These are phyloP conservation scores for Drosophila setosimentum DNA, from an alignment of 2,888 invertebrate genomes.

Conservation along the genomic window DNA sequence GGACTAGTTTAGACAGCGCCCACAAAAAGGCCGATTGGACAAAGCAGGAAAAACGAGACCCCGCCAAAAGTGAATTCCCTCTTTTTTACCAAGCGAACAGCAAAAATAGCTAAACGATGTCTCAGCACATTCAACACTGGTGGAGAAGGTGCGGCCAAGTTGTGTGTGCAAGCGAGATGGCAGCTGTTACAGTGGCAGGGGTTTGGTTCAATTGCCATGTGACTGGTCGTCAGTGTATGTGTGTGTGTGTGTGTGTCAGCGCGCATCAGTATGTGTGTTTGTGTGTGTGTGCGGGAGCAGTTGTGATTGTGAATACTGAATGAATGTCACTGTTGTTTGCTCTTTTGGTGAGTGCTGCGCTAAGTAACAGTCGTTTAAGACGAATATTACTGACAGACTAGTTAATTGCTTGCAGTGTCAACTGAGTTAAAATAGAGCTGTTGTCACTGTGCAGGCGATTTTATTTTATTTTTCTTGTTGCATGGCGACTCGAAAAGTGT, in stretches of 20 bases:
- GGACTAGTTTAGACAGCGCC: slow-evolving; percentile 72
- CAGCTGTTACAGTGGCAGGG: slow-evolving; percentile 66
- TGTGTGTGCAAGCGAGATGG: slow-evolving; percentile 64
- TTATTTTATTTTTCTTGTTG: slow-evolving; percentile 4
- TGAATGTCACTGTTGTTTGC: slow-evolving; percentile 36
- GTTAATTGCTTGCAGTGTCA: slow-evolving; percentile 17
- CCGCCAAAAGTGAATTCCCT: slow-evolving; percentile 86
- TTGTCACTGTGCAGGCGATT: slow-evolving; percentile 13
- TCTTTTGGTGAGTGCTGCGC: slow-evolving; percentile 30
- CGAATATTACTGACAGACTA: slow-evolving; percentile 37
- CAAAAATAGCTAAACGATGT: slow-evolving; percentile 52
- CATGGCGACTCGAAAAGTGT: slow-evolving; percentile 35
- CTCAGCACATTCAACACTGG: slow-evolving; percentile 53
- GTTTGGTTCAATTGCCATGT: slow-evolving; percentile 70
- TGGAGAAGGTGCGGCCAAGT: slow-evolving; percentile 66
- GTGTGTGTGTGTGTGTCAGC: slow-evolving; percentile 29
- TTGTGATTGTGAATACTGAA: slow-evolving; percentile 18
- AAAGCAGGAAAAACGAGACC: slow-evolving; percentile 85
- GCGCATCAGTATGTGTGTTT: not conserved
- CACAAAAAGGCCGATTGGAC: slow-evolving; percentile 79
- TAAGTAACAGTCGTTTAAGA: slow-evolving; percentile 34
- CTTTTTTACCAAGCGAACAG: slow-evolving; percentile 85
- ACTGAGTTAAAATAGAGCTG: slow-evolving; percentile 9
- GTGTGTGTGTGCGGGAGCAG: slow-evolving; percentile 7
- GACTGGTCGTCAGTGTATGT: slow-evolving; percentile 67